phyloP scores from a whole-genome alignment of 2,113 vertebrate genomes.

The Calypte anna region DNA sequence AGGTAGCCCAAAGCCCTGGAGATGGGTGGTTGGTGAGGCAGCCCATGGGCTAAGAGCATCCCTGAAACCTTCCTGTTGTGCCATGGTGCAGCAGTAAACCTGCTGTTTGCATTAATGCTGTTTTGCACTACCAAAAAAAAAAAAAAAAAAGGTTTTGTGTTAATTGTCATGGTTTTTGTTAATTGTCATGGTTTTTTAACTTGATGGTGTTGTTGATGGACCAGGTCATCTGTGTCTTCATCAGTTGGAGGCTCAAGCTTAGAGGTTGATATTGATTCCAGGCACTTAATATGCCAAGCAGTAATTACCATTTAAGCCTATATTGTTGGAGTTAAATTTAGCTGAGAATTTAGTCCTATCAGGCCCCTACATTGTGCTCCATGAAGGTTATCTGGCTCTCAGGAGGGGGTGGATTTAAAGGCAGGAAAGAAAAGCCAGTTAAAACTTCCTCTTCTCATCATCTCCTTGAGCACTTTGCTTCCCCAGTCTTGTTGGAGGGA shows the following conservation, averaged over 20 bases:
- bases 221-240: background rate
- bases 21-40: background rate
- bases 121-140: background rate
- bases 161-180: background rate
- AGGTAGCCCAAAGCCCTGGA: background rate
- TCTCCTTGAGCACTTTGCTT: background rate
- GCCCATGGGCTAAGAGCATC: background rate
- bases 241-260: constrained; percentile 1
- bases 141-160: background rate
- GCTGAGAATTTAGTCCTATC: background rate
- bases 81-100: accelerated
- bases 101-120: background rate
- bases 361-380: background rate
- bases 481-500: accelerated
- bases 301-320: constrained; percentile 9
- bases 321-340: constrained; percentile 43
- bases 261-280: background rate
- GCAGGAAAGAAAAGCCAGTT: background rate
- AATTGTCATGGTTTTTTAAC: too few relatives aligned
- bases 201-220: background rate
- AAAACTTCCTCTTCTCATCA: constrained; percentile 38
- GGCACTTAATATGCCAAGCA: background rate
- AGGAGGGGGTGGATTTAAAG: background rate
- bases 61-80: background rate
- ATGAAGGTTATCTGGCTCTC: constrained; percentile 37